phyloP scores from a whole-genome alignment of 2,797 vertebrate genomes.

The Xenopus petersii region DNA sequence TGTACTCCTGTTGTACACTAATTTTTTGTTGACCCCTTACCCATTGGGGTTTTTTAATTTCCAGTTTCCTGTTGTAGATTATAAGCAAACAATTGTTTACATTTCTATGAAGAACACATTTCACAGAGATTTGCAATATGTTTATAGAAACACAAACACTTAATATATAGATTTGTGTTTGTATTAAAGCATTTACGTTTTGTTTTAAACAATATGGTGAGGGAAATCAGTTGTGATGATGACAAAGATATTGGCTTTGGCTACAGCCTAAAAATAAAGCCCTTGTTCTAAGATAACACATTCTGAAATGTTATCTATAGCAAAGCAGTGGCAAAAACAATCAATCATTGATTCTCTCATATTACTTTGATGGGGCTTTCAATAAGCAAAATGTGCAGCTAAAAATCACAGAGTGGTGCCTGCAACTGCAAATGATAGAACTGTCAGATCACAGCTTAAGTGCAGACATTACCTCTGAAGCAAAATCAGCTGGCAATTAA shows the following conservation, averaged over 20 bases:
- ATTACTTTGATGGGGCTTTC: conserved; percentile 44
- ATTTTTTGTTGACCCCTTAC: no score
- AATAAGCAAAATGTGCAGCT: conserved; percentile 42
- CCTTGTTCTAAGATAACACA: conserved; percentile 42
- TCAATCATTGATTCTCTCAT: conserved; percentile 45
- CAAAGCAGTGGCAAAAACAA: conserved; percentile 37
- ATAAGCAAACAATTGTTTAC: no score
- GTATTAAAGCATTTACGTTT: neutral
- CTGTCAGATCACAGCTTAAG: conserved; percentile 45
- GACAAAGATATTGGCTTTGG: conserved; percentile 15
- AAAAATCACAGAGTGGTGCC: conserved; percentile 30
- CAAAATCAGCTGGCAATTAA: conserved; percentile 39
- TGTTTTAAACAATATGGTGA: conserved; percentile 19
- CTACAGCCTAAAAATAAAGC: conserved; percentile 30
- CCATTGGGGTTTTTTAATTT: no score
- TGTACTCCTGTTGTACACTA: no score
- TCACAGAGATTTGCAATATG: no score
- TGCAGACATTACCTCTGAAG: conserved; percentile 43
- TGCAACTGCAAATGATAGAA: conserved; percentile 44
- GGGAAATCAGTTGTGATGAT: conserved; percentile 29
- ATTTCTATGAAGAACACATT: no score
- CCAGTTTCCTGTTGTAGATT: no score
- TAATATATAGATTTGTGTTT: no score
- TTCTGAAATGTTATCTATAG: conserved; percentile 36
- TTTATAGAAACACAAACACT: conserved; percentile 8